Base-by-base conservation (phyloP, 2,888 invertebrate species). In the Toxonevra muliebris region DNA sequence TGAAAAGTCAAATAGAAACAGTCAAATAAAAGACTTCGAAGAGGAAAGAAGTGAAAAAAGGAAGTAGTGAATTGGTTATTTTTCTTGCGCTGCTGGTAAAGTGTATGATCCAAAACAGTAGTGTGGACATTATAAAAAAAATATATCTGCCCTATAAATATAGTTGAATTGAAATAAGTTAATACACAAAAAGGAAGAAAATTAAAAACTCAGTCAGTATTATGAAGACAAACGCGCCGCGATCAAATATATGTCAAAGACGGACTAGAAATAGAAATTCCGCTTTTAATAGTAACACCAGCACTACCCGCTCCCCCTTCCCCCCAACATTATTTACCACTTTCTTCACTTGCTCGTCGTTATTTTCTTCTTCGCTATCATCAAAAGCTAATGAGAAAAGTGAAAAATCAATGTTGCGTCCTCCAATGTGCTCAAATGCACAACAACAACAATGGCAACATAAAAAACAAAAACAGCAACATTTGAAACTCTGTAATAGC, bases 401-500 rank as follows among this genome's bases (percentile, higher is more conserved):
- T 73, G 75, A 68, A 78, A 79, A 80, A 78, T 78, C 76, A 76
- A 77, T 78, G 72, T 66, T 59, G 65, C 65, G 69, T 61, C 69
- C 73, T 61, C 67, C 66, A 73, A 71, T 76, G 71, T 70, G 74
- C 50, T 71, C 66, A 67, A 64, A 48, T 30, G 10, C 19, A n/a
- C 42, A 43, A 17, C 52, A 54, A 13, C 48, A 40, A 13, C 20
- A 15, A 4, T 17, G 48, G n/a, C 61, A 13, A 20, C 48, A n/a
- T 13, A 41, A 19, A 12, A 2, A 50, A 11, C 5, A 17, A 9
- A n/a, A 40, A 15, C 40, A 43, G 7, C 17, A 41, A 17, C 58
- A 41, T 17, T 19, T 42, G 13, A n/a, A 61, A 53, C 41, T 30
- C 4, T 48, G 9, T n/a, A 17, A 13, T 64, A 61, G 41, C 48